Evolutionary conservation across 2,888 invertebrate genomes (phyloP).

Genomic region (Sphecodes monilicornis): DNA sequence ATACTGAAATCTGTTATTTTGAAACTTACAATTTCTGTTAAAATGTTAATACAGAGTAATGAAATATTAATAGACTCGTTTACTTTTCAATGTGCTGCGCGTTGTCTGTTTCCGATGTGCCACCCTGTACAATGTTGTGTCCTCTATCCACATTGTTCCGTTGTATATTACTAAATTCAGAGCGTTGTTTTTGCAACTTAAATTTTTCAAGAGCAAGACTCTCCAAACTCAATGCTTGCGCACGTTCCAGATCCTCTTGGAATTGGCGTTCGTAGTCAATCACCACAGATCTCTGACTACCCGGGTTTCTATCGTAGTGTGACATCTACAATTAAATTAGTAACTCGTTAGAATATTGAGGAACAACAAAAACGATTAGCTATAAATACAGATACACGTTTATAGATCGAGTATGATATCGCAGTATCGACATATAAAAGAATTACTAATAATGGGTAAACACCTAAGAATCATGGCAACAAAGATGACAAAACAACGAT

Average conservation of each 20-base stretch:
- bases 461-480: background rate
- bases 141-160: constrained; percentile 64
- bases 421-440: background rate
- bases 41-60: background rate
- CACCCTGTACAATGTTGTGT: constrained; percentile 55
- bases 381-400: background rate
- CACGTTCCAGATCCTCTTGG: constrained; percentile 94
- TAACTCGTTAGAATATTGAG: constrained; percentile 22
- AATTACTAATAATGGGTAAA: background rate
- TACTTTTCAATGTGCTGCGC: constrained; percentile 76
- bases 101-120: constrained; percentile 74
- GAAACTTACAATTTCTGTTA: background rate
- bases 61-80: background rate
- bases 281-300: constrained; percentile 77
- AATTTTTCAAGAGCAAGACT: constrained; percentile 94
- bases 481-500: background rate
- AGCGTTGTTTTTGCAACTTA: constrained; percentile 88
- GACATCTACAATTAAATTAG: constrained; percentile 79
- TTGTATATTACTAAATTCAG: constrained; percentile 72
- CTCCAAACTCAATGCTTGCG: constrained; percentile 94
- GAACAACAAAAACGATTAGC: background rate
- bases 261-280: constrained; percentile 92
- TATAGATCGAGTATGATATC: background rate
- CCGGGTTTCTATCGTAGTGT: constrained; percentile 77
- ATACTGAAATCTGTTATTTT: constrained; percentile 82